phyloP scores from a whole-genome alignment of 2,888 invertebrate species.

The Lasioglossum pauxillum region DNA sequence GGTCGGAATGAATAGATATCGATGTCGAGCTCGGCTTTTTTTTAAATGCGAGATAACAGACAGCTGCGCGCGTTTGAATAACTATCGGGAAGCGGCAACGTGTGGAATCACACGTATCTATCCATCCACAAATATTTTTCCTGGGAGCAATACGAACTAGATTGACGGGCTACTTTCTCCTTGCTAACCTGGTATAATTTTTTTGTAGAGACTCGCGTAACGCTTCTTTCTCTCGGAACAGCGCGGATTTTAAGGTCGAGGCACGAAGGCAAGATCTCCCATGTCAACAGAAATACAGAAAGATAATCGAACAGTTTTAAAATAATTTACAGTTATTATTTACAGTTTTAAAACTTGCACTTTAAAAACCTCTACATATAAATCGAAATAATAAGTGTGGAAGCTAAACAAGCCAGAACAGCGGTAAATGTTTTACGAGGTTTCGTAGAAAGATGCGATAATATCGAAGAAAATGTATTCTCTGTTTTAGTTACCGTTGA shows the following conservation, averaged over 20 bases:
- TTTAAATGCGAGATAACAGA: slow-evolving; percentile 41
- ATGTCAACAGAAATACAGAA: too few relatives aligned
- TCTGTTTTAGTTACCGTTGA: too few relatives aligned
- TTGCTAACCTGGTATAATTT: slow-evolving; percentile 6
- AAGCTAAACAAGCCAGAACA: too few relatives aligned
- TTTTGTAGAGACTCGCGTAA: not conserved
- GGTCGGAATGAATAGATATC: slow-evolving; percentile 32
- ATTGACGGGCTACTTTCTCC: slow-evolving; percentile 11
- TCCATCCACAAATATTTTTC: slow-evolving; percentile 15
- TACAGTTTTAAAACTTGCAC: too few relatives aligned
- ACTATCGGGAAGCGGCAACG: slow-evolving; percentile 25
- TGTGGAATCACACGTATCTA: slow-evolving; percentile 21
- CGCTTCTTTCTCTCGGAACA: not conserved
- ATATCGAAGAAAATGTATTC: too few relatives aligned
- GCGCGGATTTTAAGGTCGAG: not conserved
- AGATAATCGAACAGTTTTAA: too few relatives aligned
- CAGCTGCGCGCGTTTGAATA: slow-evolving; percentile 47
- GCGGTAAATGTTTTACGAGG: too few relatives aligned
- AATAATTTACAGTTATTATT: too few relatives aligned
- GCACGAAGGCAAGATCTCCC: not conserved
- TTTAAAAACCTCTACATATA: too few relatives aligned
- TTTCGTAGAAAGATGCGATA: too few relatives aligned
- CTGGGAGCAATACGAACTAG: not conserved
- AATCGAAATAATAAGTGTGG: too few relatives aligned
- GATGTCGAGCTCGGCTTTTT: slow-evolving; percentile 31